phyloP scores from a whole-genome alignment of 2,797 vertebrate species.

The Tolypeutes matacus region DNA sequence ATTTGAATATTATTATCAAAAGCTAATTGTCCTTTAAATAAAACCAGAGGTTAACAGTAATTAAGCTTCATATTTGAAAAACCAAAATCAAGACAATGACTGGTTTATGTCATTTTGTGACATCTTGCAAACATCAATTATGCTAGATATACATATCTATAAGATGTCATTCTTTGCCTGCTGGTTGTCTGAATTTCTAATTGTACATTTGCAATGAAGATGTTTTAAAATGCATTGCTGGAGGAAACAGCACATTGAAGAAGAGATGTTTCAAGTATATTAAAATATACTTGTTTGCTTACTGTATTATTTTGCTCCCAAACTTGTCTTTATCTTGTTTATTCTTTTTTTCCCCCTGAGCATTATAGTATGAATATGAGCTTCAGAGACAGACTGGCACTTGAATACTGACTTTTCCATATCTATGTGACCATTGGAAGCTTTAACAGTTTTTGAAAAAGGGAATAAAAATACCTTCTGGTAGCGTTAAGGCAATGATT shows the following conservation, averaged over 20 bases:
- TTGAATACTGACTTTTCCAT: slow-evolving; percentile 20
- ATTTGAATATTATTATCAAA: neutral
- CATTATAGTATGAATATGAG: slow-evolving; percentile 56
- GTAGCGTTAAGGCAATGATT: neutral
- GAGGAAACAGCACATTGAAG: slow-evolving; percentile 7
- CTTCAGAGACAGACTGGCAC: slow-evolving; percentile 38
- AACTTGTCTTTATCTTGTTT: slow-evolving; percentile 7
- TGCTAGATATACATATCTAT: neutral
- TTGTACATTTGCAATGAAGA: slow-evolving; percentile 42
- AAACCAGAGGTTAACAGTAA: slow-evolving; percentile 45
- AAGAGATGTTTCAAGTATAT: slow-evolving; percentile 38
- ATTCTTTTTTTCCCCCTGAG: neutral
- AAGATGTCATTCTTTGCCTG: slow-evolving; percentile 35
- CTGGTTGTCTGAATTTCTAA: slow-evolving; percentile 42
- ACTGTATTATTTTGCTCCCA: neutral
- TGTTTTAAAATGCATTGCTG: slow-evolving; percentile 31
- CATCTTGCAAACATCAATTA: slow-evolving; percentile 27
- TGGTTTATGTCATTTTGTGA: slow-evolving; percentile 17
- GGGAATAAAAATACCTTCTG: neutral
- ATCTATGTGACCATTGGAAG: neutral
- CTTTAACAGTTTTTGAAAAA: slow-evolving; percentile 55
- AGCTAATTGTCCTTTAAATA: slow-evolving; percentile 51
- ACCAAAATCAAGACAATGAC: slow-evolving; percentile 3
- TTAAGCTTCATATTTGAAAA: slow-evolving; percentile 12
- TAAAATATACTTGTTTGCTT: slow-evolving; percentile 3